A percentile compares a stretch with the other conserved stretches of the same genome.
phyloP scores from a whole-genome alignment of 1,140 invertebrate species.

The Sycophaga agraensis region DNA sequence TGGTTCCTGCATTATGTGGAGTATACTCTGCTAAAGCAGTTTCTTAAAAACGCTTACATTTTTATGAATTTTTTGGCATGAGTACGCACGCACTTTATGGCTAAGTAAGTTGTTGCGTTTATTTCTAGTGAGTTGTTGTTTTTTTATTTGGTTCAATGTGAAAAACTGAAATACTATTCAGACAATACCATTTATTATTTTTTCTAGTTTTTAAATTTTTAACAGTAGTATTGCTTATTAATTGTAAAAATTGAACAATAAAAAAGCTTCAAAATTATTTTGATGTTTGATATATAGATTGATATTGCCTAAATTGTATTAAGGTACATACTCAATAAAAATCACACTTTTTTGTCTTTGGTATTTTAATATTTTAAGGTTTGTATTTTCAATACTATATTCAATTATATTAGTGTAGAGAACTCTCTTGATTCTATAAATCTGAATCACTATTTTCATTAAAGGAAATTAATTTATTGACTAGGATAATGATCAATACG shows the following conservation, averaged over 20 bases:
- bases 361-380: background rate
- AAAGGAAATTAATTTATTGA: too few species aligned
- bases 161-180: background rate
- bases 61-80: constrained; percentile 34
- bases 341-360: background rate
- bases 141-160: background rate
- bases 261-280: background rate
- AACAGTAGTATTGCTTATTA: background rate
- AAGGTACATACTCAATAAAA: background rate
- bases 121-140: too few species aligned
- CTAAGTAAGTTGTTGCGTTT: too few species aligned
- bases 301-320: background rate
- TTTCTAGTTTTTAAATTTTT: background rate
- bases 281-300: background rate
- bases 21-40: background rate
- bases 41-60: too few species aligned
- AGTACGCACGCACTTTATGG: constrained; percentile 34
- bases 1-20: background rate
- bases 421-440: too few species aligned
- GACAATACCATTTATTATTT: background rate
- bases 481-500: too few species aligned
- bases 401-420: too few species aligned
- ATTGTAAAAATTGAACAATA: background rate
- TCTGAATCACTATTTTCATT: too few species aligned
- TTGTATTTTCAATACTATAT: background rate